phyloP scores from a whole-genome alignment of 2,888 invertebrate species.

The Elgonia sp. region DNA sequence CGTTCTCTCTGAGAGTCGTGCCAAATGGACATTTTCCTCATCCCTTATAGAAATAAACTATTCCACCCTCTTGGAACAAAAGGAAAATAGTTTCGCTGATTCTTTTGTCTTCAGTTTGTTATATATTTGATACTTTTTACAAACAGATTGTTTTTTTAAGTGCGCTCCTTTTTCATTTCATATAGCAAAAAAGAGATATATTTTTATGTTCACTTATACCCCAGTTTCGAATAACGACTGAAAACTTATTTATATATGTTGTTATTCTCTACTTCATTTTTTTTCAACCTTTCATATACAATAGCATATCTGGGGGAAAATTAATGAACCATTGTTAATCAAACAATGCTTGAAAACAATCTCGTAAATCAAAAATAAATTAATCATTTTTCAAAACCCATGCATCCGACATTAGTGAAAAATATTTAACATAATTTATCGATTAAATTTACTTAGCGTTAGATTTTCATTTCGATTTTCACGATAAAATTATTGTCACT shows the following conservation, averaged over 20 bases:
- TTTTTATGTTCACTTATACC: not conserved
- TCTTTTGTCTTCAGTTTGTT: slow-evolving; percentile 25
- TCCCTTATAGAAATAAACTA: slow-evolving; percentile 36
- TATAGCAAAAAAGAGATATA: not conserved
- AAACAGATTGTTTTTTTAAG: not conserved
- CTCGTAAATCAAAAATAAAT: no score
- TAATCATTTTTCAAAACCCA: no score
- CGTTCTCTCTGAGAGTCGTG: not conserved
- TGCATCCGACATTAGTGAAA: no score
- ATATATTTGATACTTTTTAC: slow-evolving; percentile 18
- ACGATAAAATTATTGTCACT: not conserved
- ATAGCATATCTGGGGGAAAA: no score
- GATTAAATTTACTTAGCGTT: no score
- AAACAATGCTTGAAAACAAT: no score
- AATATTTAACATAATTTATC: no score
- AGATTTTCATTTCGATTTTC: no score
- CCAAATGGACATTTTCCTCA: slow-evolving; percentile 17
- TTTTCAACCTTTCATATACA: no score
- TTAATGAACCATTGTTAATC: no score
- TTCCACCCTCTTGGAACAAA: slow-evolving; percentile 8
- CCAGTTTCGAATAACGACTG: not conserved
- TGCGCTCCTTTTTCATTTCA: not conserved
- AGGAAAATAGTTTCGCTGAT: slow-evolving; percentile 6
- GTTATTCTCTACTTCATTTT: no score
- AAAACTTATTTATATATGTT: no score